Evolutionary conservation across 2,888 invertebrate genomes (phyloP).

Genomic region (Nebria brevicollis): DNA sequence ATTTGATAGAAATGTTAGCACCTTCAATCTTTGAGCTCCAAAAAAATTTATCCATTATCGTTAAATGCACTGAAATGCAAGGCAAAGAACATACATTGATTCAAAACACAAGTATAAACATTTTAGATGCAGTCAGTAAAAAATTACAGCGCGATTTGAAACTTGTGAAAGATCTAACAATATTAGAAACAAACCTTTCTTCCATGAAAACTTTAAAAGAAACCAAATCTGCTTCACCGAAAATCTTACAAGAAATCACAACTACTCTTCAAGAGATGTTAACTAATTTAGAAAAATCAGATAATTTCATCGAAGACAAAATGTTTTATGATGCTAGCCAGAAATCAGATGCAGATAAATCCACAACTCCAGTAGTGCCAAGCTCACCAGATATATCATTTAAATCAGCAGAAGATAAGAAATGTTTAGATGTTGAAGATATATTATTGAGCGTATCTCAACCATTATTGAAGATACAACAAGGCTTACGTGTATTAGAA

Average conservation of each 20-base stretch:
- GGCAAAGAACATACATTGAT: conserved; percentile 74
- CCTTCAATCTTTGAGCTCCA: conserved; percentile 63
- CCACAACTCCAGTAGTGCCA: conserved; percentile 30
- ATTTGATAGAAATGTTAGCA: conserved; percentile 68
- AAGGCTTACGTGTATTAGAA: conserved; percentile 58
- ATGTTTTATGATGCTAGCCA: conserved; percentile 49
- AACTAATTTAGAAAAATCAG: conserved; percentile 63
- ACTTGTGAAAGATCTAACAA: conserved; percentile 65
- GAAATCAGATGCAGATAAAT: conserved; percentile 59
- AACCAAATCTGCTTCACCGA: conserved; percentile 60
- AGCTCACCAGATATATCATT: conserved; percentile 50
- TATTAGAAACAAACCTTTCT: conserved; percentile 61
- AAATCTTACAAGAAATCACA: conserved; percentile 63
- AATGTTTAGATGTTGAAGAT: conserved; percentile 51
- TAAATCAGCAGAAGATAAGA: conserved; percentile 51
- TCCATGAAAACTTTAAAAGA: conserved; percentile 57
- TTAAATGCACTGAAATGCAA: conserved; percentile 76
- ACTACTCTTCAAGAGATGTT: conserved; percentile 71
- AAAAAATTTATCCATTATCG: conserved; percentile 63
- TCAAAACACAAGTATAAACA: conserved; percentile 74
- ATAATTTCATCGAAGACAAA: conserved; percentile 31
- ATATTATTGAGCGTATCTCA: conserved; percentile 58
- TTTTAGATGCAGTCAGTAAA: conserved; percentile 70
- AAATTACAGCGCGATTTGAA: conserved; percentile 68
- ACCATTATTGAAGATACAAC: conserved; percentile 63